phyloP scores from a whole-genome alignment of 2,113 vertebrate genomes.

The Misgurnus anguillicaudatus region DNA sequence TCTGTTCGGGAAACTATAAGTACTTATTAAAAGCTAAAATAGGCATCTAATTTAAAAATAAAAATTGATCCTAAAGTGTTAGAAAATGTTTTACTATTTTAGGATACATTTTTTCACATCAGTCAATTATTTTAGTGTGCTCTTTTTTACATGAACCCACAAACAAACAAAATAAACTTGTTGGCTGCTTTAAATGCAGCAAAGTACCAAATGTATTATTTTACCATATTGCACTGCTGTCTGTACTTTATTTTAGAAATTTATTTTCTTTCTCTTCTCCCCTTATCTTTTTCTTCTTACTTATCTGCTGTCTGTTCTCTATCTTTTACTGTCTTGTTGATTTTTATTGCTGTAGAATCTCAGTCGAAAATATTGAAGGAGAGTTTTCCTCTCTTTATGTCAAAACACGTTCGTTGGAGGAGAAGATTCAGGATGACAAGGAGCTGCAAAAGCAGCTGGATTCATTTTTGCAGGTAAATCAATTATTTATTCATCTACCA shows the following conservation, averaged over 20 bases:
- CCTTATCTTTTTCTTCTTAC: background rate
- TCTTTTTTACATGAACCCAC: too few relatives aligned
- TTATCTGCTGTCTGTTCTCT: background rate
- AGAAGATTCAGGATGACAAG: slow-evolving; percentile 82
- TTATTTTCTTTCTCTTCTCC: background rate
- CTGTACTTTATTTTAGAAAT: background rate
- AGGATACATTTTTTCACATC: too few relatives aligned
- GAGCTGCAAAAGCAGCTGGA: slow-evolving; percentile 87
- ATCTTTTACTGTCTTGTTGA: background rate
- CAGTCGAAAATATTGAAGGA: slow-evolving; percentile 86
- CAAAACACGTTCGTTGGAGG: slow-evolving; percentile 83
- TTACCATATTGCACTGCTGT: background rate
- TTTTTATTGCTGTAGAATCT: slow-evolving; percentile 77
- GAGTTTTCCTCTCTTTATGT: slow-evolving; percentile 85
- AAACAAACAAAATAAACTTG: too few relatives aligned
- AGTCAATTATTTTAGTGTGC: too few relatives aligned
- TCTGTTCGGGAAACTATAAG: too few relatives aligned
- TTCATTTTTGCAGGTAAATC: slow-evolving; percentile 86
- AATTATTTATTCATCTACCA: slow-evolving; percentile 5
- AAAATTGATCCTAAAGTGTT: too few relatives aligned
- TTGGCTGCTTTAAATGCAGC: too few relatives aligned
- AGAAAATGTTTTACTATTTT: too few relatives aligned
- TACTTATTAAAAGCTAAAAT: too few relatives aligned
- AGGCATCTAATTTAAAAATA: too few relatives aligned
- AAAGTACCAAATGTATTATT: slow-evolving; percentile 12